Percentiles rank a stretch among this genome's conserved stretches.
phyloP scores from a whole-genome alignment of 2,113 vertebrate species.

The Bos javanicus region DNA sequence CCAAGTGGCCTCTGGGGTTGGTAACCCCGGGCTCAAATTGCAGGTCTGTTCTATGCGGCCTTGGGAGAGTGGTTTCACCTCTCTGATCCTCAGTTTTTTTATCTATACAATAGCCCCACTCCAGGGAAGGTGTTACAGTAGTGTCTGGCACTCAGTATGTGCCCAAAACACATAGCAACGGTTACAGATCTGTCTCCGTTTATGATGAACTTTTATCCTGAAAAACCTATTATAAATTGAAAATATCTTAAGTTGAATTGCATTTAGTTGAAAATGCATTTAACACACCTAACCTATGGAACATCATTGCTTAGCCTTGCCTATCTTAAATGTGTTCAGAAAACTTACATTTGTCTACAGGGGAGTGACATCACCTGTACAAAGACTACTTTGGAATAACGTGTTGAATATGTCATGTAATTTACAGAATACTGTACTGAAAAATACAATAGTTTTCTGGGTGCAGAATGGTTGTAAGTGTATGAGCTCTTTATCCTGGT shows the following conservation, averaged over 20 bases:
- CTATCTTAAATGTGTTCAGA: neutral
- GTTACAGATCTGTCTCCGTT: neutral
- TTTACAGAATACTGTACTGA: neutral
- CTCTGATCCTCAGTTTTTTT: neutral
- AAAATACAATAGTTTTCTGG: neutral
- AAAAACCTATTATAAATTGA: neutral
- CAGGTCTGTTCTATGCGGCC: neutral
- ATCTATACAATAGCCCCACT: neutral
- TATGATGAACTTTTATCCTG: neutral
- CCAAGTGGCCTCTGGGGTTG: neutral
- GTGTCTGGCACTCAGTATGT: neutral
- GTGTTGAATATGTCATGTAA: neutral
- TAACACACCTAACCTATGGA: neutral
- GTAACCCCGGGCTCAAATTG: neutral
- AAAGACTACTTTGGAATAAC: neutral
- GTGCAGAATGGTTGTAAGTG: neutral
- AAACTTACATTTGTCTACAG: neutral
- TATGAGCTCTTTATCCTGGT: neutral
- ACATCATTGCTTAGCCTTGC: neutral
- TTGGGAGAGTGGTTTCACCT: neutral
- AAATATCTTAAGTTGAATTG: neutral
- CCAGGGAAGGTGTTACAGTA: neutral
- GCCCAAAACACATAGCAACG: accelerated
- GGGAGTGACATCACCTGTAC: neutral
- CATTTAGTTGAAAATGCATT: neutral